Evolutionary conservation across 2,113 vertebrate genomes (phyloP), one percentile per base, ranked within the genome.

Genomic region (Thermophis baileyi): DNA sequence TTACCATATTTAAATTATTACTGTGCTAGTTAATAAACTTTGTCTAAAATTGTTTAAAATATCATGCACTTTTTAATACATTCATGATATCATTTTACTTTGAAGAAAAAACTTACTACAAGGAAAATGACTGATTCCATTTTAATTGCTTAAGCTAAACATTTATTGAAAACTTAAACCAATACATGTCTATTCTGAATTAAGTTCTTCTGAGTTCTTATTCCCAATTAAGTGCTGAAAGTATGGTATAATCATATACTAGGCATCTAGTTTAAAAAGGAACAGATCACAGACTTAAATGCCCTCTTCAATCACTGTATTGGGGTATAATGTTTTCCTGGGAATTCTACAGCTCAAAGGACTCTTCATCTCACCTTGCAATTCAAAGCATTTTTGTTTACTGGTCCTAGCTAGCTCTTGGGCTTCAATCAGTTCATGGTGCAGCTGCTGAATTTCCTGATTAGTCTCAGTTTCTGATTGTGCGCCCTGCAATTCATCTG

Each of bases 371-470:
- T 98, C 97, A 99, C 99, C 99, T 98, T 99, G 99, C 92, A 99
- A 98, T 97, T 99, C 99, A 96, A 98, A 98, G 98, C 99, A 99
- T 97, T 98, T 99, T 97, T 99, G 99, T 97, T 99, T 99, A 97
- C 98, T 98, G 85, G 98, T 97, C 97, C 98, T 99, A 98, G 99
- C 99, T 96, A 99, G 97, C 91, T 99, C 99, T 98, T 99, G 99
- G 95, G 99, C 99, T 97, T 99, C 99, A 93, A 99, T 97, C 95
- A 99, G 98, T 94, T 99, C 99, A 95, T 98, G 98, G 96, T 98
- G 99, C 96, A 99, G 98, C 46, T 99, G 98, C 94, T 99, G 98
- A 97, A 99, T 99, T 97, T 99, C 98, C 97, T 98, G 98, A 95
- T 99, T 99, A 92, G 98, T 97, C 97, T 99, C 99, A 95, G 98